Evolutionary conservation across 2,888 invertebrate genomes (phyloP).

Genomic region (Elysia crispata): DNA sequence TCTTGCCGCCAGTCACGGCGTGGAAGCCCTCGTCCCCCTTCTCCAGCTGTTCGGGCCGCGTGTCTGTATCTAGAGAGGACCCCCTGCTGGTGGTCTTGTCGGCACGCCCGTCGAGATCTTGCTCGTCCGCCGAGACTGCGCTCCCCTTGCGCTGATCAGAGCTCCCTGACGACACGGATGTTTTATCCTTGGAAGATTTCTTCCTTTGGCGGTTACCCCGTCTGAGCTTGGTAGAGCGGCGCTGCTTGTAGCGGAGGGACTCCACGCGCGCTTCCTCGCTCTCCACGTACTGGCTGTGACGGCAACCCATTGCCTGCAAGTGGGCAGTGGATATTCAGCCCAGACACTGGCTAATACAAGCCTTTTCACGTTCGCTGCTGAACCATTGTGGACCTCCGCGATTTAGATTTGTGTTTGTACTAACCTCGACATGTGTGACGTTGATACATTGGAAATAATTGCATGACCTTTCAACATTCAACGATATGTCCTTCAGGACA

Average conservation of each 20-base stretch:
- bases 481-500: too few species aligned
- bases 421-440: too few species aligned
- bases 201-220: constrained; percentile 40
- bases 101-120: not conserved
- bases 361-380: constrained; percentile 5
- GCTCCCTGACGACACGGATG: not conserved
- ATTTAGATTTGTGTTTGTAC: too few species aligned
- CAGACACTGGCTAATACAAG: not conserved
- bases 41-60: not conserved
- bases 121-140: not conserved
- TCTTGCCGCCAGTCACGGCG: not conserved
- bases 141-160: not conserved
- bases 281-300: constrained; percentile 44
- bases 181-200: not conserved
- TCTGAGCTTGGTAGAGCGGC: constrained; percentile 33
- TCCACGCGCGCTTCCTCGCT: constrained; percentile 46
- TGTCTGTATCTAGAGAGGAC: not conserved
- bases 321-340: not conserved
- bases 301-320: constrained; percentile 43
- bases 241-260: constrained; percentile 36
- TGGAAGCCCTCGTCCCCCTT: not conserved
- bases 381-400: too few species aligned
- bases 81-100: not conserved
- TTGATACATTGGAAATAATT: too few species aligned
- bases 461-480: too few species aligned